Evolutionary conservation across 1,140 invertebrate species (phyloP).

Genomic region (Trinorchestia longiramus): DNA sequence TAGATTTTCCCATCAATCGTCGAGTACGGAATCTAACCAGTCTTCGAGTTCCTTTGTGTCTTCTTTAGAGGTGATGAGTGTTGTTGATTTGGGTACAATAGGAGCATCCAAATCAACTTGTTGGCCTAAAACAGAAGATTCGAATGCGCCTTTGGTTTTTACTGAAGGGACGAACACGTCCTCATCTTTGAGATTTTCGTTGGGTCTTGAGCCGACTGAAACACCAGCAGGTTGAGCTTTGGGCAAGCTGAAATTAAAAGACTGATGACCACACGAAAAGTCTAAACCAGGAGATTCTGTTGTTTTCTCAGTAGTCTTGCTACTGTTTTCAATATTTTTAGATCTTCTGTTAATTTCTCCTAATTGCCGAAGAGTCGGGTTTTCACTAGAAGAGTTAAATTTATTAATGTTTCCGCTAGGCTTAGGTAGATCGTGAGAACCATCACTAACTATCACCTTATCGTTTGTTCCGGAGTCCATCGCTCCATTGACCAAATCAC

Average conservation of each 20-base stretch:
- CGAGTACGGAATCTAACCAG: constrained; percentile 39
- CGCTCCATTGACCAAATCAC: neutral
- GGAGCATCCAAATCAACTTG: constrained; percentile 21
- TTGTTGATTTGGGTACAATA: neutral
- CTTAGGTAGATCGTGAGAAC: neutral
- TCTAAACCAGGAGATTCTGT: neutral
- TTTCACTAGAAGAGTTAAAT: neutral
- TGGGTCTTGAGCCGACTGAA: neutral
- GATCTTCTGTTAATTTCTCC: neutral
- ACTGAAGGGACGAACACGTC: neutral
- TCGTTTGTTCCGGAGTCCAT: neutral
- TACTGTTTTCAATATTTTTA: neutral
- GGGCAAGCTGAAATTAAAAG: constrained; percentile 13
- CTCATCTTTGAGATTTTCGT: neutral
- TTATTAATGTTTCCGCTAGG: neutral
- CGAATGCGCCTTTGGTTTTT: neutral
- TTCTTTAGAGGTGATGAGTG: neutral
- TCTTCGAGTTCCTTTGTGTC: constrained; percentile 28
- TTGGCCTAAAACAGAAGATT: neutral
- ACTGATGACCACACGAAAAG: neutral
- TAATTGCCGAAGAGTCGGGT: neutral
- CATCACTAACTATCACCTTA: neutral
- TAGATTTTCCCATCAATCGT: neutral
- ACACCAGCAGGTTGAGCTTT: neutral
- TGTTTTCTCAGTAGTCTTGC: neutral